Base-by-base conservation (phyloP, 2,888 invertebrate species). In the Cetonia aurata region DNA sequence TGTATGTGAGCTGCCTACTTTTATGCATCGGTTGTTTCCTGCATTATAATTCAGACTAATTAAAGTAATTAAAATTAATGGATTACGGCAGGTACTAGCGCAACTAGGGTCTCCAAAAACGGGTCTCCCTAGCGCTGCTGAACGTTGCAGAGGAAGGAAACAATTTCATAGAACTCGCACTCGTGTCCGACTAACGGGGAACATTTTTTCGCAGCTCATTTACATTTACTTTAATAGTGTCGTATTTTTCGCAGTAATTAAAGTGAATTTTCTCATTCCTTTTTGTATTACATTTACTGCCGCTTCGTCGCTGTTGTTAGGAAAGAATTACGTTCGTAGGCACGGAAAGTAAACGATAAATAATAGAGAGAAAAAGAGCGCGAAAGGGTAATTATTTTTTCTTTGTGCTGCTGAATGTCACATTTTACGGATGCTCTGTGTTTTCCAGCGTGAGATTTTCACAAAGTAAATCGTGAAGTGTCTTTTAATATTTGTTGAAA, bases 141-240 rank as follows among this genome's bases (percentile, higher is more conserved):
- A n/a, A 53, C 25, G 4, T 15, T 31, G 33, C 25, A 53, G 8
- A 31, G 13, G 12, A 53, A 13, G 25, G 25, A 53, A 25, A 31
- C 25, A n/a, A 53, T 31, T 31, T 31, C 33, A n/a, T 12, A 53
- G 33, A 53, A 53, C 13, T 33, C 12, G 46, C 46, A 12, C 12
- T n/a, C n/a, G 4, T 1, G 25, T 25, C 25, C 25, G 25, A 25
- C 33, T 53, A 25, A 4, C 25, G 25, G 25, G 25, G 17, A 25
- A 25, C 42, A 59, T 15, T 46, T 59, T 44, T 57, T 42, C 44
- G 25, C 44, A 25, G 44, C 48, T 33, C 48, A 62, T 62, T 62
- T 62, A 48, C 62, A 15, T 62, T 62, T 62, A 48, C 50, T 48
- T 62, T 62, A 48, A 48, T 62, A 62, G 62, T 62, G 62, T 62